A percentile compares a stretch with the other conserved stretches of the same genome.
Evolutionary conservation across 2,797 vertebrate species (phyloP).

Genomic region (Anabacerthia variegaticeps): DNA sequence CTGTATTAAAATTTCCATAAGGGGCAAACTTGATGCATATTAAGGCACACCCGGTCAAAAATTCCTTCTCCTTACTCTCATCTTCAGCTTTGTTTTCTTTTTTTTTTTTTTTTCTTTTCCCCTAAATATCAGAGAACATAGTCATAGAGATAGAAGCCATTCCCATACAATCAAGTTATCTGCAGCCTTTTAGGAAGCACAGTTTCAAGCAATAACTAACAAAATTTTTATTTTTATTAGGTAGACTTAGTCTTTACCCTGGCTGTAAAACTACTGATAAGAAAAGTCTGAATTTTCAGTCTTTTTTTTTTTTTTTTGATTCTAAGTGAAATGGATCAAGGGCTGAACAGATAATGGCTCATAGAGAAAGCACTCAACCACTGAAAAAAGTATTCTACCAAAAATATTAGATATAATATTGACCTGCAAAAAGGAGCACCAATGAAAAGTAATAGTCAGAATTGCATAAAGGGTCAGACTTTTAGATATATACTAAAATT

Average conservation of each 20-base stretch:
- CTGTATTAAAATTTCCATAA: neutral
- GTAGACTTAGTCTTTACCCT: neutral
- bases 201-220: neutral
- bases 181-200: neutral
- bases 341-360: neutral
- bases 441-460: neutral
- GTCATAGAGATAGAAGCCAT: neutral
- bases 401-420: neutral
- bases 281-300: neutral
- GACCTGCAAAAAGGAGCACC: neutral
- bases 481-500: neutral
- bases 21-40: neutral
- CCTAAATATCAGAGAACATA: neutral
- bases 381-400: neutral
- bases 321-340: neutral
- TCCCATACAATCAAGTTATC: neutral
- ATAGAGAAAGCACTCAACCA: neutral
- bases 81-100: neutral
- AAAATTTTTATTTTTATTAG: neutral
- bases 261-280: neutral
- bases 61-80: neutral
- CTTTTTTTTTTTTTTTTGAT: neutral
- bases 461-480: fast-evolving
- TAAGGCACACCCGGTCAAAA: neutral
- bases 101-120: too few relatives aligned